Conservation (phyloP, 2,113 vertebrate genomes). For the Pandion haliaetus region DNA sequence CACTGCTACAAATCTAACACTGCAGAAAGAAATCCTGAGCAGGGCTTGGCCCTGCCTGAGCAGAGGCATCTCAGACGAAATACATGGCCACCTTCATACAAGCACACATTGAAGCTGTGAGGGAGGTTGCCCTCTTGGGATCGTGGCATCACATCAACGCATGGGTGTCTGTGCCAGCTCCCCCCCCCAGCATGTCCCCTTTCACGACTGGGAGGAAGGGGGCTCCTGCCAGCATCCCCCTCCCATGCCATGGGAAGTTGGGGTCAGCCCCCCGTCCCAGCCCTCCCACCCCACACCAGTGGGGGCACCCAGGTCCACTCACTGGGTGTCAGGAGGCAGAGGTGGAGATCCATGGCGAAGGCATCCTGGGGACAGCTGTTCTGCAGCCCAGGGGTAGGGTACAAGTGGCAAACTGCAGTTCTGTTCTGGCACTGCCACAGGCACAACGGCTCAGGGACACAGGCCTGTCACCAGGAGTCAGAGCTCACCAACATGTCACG, state of each 20-base stretch:
- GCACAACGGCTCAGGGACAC: constrained; percentile 1
- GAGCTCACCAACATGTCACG: neutral
- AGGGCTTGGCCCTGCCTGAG: neutral
- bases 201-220: neutral
- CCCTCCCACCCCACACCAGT: neutral
- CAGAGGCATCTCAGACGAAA: neutral
- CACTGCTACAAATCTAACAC: neutral
- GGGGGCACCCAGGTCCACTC: neutral
- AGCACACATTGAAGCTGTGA: neutral
- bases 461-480: neutral
- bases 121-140: neutral
- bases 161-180: neutral
- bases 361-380: neutral
- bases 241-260: neutral
- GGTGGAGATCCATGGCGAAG: neutral
- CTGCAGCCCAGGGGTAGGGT: neutral
- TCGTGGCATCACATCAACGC: neutral
- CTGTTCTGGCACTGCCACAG: neutral
- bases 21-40: neutral
- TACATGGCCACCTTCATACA: neutral
- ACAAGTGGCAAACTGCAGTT: neutral
- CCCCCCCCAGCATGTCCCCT: fast-evolving
- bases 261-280: neutral
- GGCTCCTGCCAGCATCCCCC: neutral
- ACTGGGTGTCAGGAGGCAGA: constrained; percentile 21